Percentiles rank a stretch among this genome's conserved stretches.
Conservation (phyloP, 2,797 vertebrate genomes). For the Zonotrichia albicollis region DNA sequence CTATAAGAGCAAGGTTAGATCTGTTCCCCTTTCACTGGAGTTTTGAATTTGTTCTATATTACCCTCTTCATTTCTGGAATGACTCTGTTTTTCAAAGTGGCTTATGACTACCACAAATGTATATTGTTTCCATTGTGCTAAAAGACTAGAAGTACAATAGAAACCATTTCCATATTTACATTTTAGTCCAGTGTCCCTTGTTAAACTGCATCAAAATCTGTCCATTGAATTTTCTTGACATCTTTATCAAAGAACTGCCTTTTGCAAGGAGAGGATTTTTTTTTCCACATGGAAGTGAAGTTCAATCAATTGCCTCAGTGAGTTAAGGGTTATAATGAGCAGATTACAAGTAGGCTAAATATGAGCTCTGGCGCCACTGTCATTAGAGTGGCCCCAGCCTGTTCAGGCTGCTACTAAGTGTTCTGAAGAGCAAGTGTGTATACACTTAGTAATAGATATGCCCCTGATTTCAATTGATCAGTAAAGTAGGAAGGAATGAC, state of each 20-base stretch:
- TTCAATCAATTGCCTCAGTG: not conserved
- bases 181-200: not conserved
- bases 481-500: not conserved
- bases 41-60: not conserved
- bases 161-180: not conserved
- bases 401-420: not conserved
- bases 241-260: not conserved
- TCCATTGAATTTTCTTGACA: not conserved
- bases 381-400: not conserved
- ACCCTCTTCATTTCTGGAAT: not conserved
- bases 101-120: not conserved
- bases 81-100: not conserved
- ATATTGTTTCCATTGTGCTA: not conserved
- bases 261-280: not conserved
- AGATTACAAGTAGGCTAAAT: not conserved
- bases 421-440: not conserved
- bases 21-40: not conserved
- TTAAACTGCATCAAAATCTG: not conserved
- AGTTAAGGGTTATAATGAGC: not conserved
- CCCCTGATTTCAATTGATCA: not conserved
- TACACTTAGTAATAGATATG: not conserved
- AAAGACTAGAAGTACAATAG: not conserved
- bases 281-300: not conserved
- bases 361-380: not conserved
- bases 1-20: not conserved